Evolutionary conservation across 30 jellyfish, hydroid and myxozoan species (phyloP).

Genomic region (Pelagia noctiluca): DNA sequence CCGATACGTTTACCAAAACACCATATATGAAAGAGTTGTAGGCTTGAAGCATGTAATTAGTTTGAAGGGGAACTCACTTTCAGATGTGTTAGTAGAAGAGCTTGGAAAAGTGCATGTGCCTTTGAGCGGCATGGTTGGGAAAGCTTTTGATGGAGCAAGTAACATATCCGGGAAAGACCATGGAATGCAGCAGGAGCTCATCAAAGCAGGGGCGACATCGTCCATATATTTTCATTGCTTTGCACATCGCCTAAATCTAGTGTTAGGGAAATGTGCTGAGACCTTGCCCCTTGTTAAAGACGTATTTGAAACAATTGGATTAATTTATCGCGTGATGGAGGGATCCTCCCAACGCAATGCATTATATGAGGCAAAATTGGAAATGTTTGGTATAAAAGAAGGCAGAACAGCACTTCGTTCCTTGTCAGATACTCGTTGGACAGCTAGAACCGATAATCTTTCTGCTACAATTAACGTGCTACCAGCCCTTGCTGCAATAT

Average conservation of each 20-base stretch:
- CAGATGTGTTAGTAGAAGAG: conserved; percentile 45
- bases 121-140: conserved; percentile 33
- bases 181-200: conserved; percentile 43
- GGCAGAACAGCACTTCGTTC: conserved; percentile 49
- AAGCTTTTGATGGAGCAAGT: conserved; percentile 35
- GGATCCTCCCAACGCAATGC: conserved; percentile 65
- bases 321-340: conserved; percentile 29
- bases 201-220: conserved; percentile 40
- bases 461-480: conserved; percentile 31
- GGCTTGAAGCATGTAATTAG: conserved; percentile 39
- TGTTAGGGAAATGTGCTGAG: conserved; percentile 15
- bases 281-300: conserved; percentile 29
- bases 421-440: conserved; percentile 68
- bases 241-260: conserved; percentile 52
- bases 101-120: conserved; percentile 33
- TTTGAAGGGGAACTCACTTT: conserved; percentile 38
- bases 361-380: conserved; percentile 10
- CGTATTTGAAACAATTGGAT: conserved; percentile 47
- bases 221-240: conserved; percentile 45
- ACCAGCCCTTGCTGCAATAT: conserved; percentile 38
- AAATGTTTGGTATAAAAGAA: conserved; percentile 15
- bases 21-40: conserved; percentile 35
- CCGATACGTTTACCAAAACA: conserved; percentile 17
- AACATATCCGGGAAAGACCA: too few relatives aligned
- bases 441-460: conserved; percentile 50